Base-by-base conservation (phyloP, 2,888 invertebrate genomes). In the Bombylius major region DNA sequence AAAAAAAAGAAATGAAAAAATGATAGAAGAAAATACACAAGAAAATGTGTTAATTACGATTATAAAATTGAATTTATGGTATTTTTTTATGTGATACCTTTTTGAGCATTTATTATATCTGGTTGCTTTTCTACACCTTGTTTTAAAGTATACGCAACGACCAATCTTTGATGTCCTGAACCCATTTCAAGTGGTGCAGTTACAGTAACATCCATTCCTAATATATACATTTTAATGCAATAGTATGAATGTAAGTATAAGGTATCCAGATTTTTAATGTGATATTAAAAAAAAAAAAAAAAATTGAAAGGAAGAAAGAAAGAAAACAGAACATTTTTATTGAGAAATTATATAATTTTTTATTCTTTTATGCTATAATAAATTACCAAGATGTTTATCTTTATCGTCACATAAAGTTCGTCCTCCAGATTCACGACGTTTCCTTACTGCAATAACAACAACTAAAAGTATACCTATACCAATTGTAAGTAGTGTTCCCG, bases 91-190 rank as follows among this genome's bases (percentile, higher is more conserved):
- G 4, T 42, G 11, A 42, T 11, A 42, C 84, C 83, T 77, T 83
- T 79, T 64, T 87, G 87, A 57, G 89, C 86, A 71, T 85, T 89
- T 62, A 90, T 78, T 66, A 90, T 89, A 70, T 90, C 87, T 31
- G 87, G 87, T 64, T 87, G 86, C 44, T 82, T 81, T 65, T 82
- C 82, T 44, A 80, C 79, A n/a, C 81, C 81, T 13, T 85, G 84
- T 69, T 90, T 89, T 61, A 90, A 79, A 12, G 89, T 89, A 65
- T 90, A 90, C 12, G 89, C 89, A 31, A 90, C 89, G 47, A 90
- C 89, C 67, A 89, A 89, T 62, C 89, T 80, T 64, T 89, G 82
- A 64, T 89, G 89, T 1, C 87, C 89, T 42, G 89, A 87, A 61
- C 88, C 89, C 47, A 89, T 83, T 70, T 85, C 84, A 64, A 84